Conservation (phyloP, 2,113 vertebrate genomes). For the Myanophis thanlyinensis region DNA sequence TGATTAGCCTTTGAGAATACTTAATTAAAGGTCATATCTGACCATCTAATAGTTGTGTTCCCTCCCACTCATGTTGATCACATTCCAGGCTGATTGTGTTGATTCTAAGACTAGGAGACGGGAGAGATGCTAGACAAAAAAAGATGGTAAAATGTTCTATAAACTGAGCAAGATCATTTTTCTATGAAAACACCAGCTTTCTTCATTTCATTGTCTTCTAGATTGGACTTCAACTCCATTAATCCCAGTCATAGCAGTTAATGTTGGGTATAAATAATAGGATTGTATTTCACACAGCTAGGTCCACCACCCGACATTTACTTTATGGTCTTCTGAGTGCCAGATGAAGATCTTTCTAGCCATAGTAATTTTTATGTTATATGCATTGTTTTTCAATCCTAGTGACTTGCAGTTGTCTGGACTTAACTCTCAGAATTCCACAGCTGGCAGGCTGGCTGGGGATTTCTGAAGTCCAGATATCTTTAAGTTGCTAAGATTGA, state of each 20-base stretch:
- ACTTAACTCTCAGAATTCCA: not conserved
- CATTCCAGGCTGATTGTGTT: not conserved
- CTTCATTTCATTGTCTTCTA: not conserved
- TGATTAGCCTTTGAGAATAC: not conserved
- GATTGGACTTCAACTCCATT: not conserved
- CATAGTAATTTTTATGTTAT: not conserved
- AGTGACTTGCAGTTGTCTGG: not conserved
- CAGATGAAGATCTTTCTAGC: not conserved
- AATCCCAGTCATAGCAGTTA: not conserved
- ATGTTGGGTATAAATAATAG: not conserved
- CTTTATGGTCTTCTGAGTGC: not conserved
- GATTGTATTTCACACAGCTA: not conserved
- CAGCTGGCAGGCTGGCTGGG: not conserved
- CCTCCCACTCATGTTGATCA: not conserved
- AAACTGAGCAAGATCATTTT: not conserved
- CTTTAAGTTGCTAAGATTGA: not conserved
- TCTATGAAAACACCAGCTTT: not conserved
- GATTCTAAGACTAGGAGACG: not conserved
- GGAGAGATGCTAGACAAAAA: not conserved
- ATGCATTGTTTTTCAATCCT: not conserved
- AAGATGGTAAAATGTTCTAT: not conserved
- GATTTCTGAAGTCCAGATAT: not conserved
- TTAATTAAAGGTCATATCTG: not conserved
- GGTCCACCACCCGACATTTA: not conserved
- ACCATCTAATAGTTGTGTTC: not conserved